These are phyloP conservation scores for Calycopis cecrops DNA, from an alignment of 1,140 invertebrate species.

Conservation along the genomic window DNA sequence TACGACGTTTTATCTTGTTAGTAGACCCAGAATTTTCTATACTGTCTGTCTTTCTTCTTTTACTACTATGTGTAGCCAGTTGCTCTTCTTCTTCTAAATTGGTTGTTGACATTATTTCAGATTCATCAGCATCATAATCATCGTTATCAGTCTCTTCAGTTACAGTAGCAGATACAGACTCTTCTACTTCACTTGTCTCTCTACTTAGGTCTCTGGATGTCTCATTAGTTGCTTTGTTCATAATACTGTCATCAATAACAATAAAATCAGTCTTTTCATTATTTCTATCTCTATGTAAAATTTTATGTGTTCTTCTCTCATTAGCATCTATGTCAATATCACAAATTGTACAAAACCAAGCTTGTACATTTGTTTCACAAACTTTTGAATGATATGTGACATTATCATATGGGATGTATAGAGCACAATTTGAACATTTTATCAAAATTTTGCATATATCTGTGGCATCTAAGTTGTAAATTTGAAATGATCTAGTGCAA, in stretches of 20 bases:
- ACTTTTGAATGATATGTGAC: constrained; percentile 30
- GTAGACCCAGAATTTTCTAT: neutral
- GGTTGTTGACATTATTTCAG: neutral
- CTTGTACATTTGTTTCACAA: constrained; percentile 29
- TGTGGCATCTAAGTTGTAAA: constrained; percentile 29
- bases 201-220: no score
- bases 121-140: neutral
- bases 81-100: neutral
- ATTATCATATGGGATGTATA: constrained; percentile 37
- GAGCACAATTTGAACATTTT: constrained; percentile 41
- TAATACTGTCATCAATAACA: neutral
- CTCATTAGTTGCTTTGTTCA: neutral
- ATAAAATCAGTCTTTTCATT: constrained; percentile 10
- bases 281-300: neutral
- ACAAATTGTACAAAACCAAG: constrained; percentile 41
- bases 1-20: neutral
- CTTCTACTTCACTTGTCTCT: no score
- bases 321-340: constrained; percentile 36
- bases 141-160: neutral
- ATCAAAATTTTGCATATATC: constrained; percentile 30
- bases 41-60: neutral
- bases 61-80: neutral
- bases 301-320: neutral
- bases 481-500: constrained; percentile 30
- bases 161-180: neutral